Evolutionary conservation across 2,888 invertebrate species (phyloP).

Genomic region (Odontocolon sp.): DNA sequence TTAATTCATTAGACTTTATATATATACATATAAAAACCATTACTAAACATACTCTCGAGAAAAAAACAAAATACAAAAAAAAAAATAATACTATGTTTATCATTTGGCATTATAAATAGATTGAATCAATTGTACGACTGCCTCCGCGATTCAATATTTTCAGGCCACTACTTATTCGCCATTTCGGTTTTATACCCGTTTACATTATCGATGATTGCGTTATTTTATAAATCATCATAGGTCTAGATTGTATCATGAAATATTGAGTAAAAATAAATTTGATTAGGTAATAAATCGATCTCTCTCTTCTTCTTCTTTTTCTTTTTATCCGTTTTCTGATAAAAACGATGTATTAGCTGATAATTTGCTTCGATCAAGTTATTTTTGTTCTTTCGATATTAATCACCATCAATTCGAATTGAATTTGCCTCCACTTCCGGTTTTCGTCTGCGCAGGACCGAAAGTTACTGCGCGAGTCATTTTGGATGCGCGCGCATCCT

Average conservation of each 20-base stretch:
- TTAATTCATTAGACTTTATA: slow-evolving; percentile 80
- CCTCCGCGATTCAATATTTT: slow-evolving; percentile 63
- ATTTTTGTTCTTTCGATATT: too few species aligned
- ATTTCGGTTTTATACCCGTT: slow-evolving; percentile 65
- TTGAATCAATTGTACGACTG: slow-evolving; percentile 64
- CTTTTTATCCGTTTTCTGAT: too few species aligned
- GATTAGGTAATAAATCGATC: slow-evolving; percentile 81
- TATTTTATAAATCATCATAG: slow-evolving; percentile 80
- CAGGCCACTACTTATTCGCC: slow-evolving; percentile 61
- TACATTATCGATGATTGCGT: slow-evolving; percentile 77
- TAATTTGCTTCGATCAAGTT: too few species aligned
- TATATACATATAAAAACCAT: slow-evolving; percentile 72
- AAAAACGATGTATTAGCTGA: too few species aligned
- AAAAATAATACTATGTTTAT: slow-evolving; percentile 64
- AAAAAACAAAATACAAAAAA: slow-evolving; percentile 23
- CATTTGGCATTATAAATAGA: slow-evolving; percentile 64
- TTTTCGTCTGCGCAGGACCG: too few species aligned
- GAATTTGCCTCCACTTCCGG: too few species aligned
- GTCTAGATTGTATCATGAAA: slow-evolving; percentile 81
- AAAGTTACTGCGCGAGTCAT: too few species aligned
- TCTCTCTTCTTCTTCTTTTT: too few species aligned
- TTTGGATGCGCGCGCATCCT: too few species aligned
- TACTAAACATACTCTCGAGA: slow-evolving; percentile 72
- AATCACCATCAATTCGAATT: too few species aligned
- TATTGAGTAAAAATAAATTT: slow-evolving; percentile 81